Evolutionary conservation across 2,113 vertebrate genomes (phyloP).

Genomic region (Acrocephalus kingi): DNA sequence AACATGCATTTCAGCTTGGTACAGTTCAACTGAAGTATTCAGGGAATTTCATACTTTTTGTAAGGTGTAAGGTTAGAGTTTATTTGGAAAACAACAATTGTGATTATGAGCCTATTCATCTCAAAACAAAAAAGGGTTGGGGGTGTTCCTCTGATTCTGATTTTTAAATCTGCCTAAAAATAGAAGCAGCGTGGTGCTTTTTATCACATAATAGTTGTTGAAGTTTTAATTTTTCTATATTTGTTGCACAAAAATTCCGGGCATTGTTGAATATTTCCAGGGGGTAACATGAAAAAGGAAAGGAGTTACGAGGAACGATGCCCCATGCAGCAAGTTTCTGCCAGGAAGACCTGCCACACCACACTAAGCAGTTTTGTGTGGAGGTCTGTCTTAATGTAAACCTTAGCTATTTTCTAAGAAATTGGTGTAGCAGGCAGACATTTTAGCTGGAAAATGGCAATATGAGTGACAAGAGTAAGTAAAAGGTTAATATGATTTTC

Average conservation of each 20-base stretch:
- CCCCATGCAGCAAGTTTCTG: background rate
- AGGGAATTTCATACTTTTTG: background rate
- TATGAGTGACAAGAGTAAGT: background rate
- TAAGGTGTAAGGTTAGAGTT: fast-evolving
- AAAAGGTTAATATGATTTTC: background rate
- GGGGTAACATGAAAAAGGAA: background rate
- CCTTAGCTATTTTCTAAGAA: background rate
- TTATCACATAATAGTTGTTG: background rate
- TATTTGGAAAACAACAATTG: background rate
- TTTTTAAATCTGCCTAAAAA: background rate
- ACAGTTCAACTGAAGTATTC: background rate
- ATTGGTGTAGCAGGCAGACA: background rate
- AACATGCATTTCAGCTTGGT: background rate
- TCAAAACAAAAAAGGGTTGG: background rate
- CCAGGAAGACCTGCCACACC: background rate
- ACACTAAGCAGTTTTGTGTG: background rate
- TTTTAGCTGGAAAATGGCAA: background rate
- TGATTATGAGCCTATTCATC: background rate
- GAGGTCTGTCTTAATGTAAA: background rate
- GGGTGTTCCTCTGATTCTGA: background rate
- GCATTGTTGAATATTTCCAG: background rate
- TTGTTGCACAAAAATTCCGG: background rate
- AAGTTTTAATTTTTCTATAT: background rate
- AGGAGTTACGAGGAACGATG: background rate
- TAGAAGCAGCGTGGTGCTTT: background rate